Evolutionary conservation across 2,797 vertebrate genomes (phyloP), one percentile per base, ranked within the genome.

Genomic region (Aeoliscus strigatus): DNA sequence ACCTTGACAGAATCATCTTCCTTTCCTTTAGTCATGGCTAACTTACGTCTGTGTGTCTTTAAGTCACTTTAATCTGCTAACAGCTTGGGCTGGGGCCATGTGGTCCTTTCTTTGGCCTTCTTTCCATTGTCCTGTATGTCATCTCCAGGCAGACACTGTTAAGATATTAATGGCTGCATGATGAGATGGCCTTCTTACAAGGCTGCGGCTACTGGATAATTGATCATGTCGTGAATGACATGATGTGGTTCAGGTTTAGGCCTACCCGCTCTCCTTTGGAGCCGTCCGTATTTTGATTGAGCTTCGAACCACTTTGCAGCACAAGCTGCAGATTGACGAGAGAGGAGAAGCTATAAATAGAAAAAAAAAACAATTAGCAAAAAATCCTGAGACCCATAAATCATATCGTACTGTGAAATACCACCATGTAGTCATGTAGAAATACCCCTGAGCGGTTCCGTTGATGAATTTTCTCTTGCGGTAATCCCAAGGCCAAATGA

Each of bases 151-250:
- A 84, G 81, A 80, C 77, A 80, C 79, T 86, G 73, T 85, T 88
- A 68, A 90, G 68, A 75, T 86, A 88, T 88, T 89, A 86, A 90
- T 89, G 83, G 66, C 78, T 70, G 84, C 83, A 79, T 85, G 86
- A 86, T 82, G 82, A 80, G 75, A 80, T 82, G 85, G 84, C 61
- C 76, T 83, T 81, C 79, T 86, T 78, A 79, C 82, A 76, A 82
- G 74, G 66, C 76, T 58, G 77, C 77, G 74, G 70, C 77, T 64
- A 63, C 78, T 89, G 82, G 83, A 88, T 90, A 86, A 88, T 89
- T 88, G 75, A 89, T 90, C 47, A 54, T 59, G 77, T 54, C 68
- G 66, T 85, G 85, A 85, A 76, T 80, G 86, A 84, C 84, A 84
- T 68, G 75, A 79, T 59, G 68, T 68, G 85, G 83, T 85, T 87